Percentiles rank a stretch among this genome's conserved stretches.
phyloP scores from a whole-genome alignment of 2,888 invertebrate genomes.

The Perizoma flavofasciatum region DNA sequence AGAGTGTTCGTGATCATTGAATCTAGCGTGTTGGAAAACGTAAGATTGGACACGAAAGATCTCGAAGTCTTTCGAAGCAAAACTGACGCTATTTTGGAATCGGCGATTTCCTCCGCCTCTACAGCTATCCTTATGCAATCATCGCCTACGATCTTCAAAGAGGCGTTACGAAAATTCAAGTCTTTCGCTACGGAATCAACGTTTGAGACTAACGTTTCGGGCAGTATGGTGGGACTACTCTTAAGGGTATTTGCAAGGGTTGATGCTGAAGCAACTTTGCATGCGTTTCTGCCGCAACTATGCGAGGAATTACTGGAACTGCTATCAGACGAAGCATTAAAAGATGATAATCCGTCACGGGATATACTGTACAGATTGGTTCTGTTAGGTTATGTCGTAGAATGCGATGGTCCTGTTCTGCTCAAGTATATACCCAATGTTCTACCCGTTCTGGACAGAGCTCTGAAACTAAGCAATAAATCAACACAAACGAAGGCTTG shows the following conservation, averaged over 20 bases:
- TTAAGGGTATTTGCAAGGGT: conserved; percentile 86
- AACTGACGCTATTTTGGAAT: conserved; percentile 88
- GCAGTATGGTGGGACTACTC: conserved; percentile 90
- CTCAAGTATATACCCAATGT: conserved; percentile 87
- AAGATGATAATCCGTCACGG: conserved; percentile 91
- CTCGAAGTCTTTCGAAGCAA: conserved; percentile 85
- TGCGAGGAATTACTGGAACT: conserved; percentile 86
- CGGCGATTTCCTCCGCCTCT: conserved; percentile 87
- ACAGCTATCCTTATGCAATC: conserved; percentile 88
- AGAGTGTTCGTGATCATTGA: conserved; percentile 89
- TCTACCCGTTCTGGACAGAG: conserved; percentile 86
- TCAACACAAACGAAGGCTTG: conserved; percentile 86
- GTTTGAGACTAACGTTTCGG: conserved; percentile 93
- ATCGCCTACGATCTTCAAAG: conserved; percentile 85
- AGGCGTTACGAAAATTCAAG: conserved; percentile 90
- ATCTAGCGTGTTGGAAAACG: conserved; percentile 87
- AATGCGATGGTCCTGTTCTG: conserved; percentile 86
- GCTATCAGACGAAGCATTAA: conserved; percentile 87
- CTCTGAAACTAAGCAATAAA: conserved; percentile 87
- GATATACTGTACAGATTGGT: conserved; percentile 91
- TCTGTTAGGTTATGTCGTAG: conserved; percentile 88
- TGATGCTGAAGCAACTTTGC: conserved; percentile 87
- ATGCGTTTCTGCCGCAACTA: conserved; percentile 88
- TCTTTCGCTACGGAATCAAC: conserved; percentile 89
- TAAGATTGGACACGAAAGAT: conserved; percentile 86